phyloP scores from a whole-genome alignment of 53 echinoderm and acorn worm species.

The Temnopleurus reevesii region DNA sequence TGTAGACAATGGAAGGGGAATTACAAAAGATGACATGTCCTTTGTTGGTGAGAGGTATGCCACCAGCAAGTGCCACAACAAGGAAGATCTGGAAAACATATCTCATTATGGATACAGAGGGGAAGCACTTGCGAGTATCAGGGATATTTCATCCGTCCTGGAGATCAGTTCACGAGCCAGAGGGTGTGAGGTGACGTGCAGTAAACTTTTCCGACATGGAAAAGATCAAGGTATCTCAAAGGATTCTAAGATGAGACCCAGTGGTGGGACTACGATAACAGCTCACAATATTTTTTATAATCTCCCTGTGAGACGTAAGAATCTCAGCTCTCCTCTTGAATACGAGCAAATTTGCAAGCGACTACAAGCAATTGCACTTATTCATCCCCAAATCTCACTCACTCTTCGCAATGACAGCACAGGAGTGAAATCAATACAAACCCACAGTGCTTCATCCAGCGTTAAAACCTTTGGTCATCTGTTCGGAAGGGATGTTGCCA shows the following conservation, averaged over 20 bases:
- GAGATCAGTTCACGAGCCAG: constrained; percentile 83
- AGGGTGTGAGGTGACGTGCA: constrained; percentile 61
- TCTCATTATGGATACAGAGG: constrained; percentile 89
- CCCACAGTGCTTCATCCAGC: constrained; percentile 66
- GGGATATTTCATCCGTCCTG: constrained; percentile 79
- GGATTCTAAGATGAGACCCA: constrained; percentile 65
- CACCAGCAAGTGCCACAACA: constrained; percentile 89
- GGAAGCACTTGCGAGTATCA: constrained; percentile 90
- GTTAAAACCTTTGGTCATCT: constrained; percentile 75
- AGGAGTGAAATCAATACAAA: constrained; percentile 78
- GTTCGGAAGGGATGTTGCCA: constrained; percentile 73
- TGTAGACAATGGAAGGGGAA: constrained; percentile 90
- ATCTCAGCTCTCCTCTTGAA: constrained; percentile 61
- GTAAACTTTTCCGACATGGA: constrained; percentile 79
- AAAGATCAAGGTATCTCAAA: constrained; percentile 51
- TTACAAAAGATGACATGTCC: constrained; percentile 65
- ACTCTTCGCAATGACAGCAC: constrained; percentile 88
- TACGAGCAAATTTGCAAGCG: constrained; percentile 72
- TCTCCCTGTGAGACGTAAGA: constrained; percentile 84
- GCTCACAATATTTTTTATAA: constrained; percentile 88
- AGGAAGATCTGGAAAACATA: constrained; percentile 74
- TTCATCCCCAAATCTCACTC: constrained; percentile 82
- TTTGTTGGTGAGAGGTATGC: constrained; percentile 82
- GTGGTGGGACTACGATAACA: constrained; percentile 87
- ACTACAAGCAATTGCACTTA: constrained; percentile 81